Evolutionary conservation across 2,888 invertebrate genomes (phyloP).

Genomic region (Drosophila nr. perissopoda): DNA sequence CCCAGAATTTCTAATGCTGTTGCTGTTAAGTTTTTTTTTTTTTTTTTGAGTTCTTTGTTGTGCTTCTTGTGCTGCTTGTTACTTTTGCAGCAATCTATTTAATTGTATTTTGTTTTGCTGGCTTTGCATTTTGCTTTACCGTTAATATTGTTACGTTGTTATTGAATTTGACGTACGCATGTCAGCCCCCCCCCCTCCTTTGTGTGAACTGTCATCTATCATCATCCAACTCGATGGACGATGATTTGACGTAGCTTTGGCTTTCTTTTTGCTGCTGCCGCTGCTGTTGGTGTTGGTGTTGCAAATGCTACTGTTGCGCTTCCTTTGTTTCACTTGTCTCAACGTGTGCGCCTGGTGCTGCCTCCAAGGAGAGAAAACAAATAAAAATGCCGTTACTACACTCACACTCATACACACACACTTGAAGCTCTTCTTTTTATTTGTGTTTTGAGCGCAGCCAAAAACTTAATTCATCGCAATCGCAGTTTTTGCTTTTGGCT

Average conservation of each 20-base stretch:
- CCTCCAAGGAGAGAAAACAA: slow-evolving; percentile 46
- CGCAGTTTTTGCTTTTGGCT: slow-evolving; percentile 69
- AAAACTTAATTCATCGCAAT: slow-evolving; percentile 74
- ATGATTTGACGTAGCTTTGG: slow-evolving; percentile 20
- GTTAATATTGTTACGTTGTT: slow-evolving; percentile 31
- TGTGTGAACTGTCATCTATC: slow-evolving; percentile 35
- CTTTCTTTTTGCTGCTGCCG: slow-evolving; percentile 37
- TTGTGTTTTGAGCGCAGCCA: slow-evolving; percentile 50
- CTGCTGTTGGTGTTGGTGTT: not conserved
- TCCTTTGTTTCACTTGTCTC: slow-evolving; percentile 21
- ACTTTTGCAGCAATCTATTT: slow-evolving; percentile 1
- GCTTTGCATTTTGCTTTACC: slow-evolving; percentile 40
- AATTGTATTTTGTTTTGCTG: slow-evolving; percentile 14
- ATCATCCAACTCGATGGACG: slow-evolving; percentile 30
- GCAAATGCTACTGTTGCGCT: slow-evolving; percentile 19
- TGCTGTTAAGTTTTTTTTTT: slow-evolving; percentile 19
- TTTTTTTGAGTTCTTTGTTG: slow-evolving; percentile 29
- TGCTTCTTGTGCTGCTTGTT: slow-evolving; percentile 12
- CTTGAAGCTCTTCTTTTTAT: slow-evolving; percentile 28
- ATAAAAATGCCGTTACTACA: slow-evolving; percentile 56
- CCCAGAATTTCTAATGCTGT: slow-evolving; percentile 11
- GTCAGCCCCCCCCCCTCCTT: not conserved
- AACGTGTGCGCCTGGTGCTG: slow-evolving; percentile 17
- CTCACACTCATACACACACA: slow-evolving; percentile 17
- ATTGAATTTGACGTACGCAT: slow-evolving; percentile 33